Base-by-base conservation (phyloP, 2,888 invertebrate genomes). In the Dorcus parallelipipedus region DNA sequence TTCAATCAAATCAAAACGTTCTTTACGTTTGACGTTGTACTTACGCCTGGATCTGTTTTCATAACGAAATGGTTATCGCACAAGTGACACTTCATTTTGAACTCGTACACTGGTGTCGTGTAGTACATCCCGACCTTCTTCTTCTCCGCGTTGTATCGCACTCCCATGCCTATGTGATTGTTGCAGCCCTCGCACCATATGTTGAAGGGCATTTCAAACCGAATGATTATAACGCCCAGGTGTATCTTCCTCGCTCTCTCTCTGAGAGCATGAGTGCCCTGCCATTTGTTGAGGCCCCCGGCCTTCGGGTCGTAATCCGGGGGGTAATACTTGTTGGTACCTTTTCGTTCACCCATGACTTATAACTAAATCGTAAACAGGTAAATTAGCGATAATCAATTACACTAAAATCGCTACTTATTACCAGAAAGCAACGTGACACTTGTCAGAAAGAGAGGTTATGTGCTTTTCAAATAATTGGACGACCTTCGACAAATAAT, bases 161-260 rank as follows among this genome's bases (percentile, higher is more conserved):
- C 98, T 1, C 99, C 98, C 97, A 98, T 99, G 38, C 97, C 99
- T 56, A 99, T 95, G 74, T 98, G 99, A 80, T 95, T 98, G 63
- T 91, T 90, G 76, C 99, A 99, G 54, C 97, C 97, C 41, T 95
- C 93, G 69, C 99, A 99, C 99, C 99, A 99, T 69, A 99, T 98
- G 79, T 99, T 99, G 74, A 96, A 99, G 0, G 99, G 99, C 97
- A 99, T 97, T 81, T 99, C 99, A 82, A 99, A 99, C 49, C 98
- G 86, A 65, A 97, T 95, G 64, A 95, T 92, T 23, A 97, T 86
- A 69, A 99, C 98, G 9, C 98, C 99, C 81, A 94, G 83, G 72
- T 94, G 91, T 3, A 98, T 84, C 77, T 99, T 99, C n/a, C 91
- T 82, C 20, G 98, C 99, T 62, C 99, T 81, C 78, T 99, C 98